Base-by-base conservation (phyloP, 2,888 invertebrate genomes). In the Bibio marci region DNA sequence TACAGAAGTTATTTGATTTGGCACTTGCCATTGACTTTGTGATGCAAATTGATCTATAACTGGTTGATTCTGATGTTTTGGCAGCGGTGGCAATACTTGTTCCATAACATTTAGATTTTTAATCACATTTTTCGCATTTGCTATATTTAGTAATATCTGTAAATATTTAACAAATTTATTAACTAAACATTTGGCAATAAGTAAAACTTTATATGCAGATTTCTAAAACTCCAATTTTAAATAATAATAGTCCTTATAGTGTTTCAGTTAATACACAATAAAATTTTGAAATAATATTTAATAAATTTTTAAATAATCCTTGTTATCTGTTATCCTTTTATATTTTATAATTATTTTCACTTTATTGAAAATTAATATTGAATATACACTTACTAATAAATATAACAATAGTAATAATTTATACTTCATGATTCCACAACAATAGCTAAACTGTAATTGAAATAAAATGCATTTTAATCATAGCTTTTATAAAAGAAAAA, bases 401-500 rank as follows among this genome's bases (percentile, higher is more conserved):
- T 56, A 47, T 33, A 50, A 43, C 46, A 51, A 48, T 33, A 50
- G 43, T 46, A 51, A 48, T 39, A 51, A 47, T 40, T 50, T 45
- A 45, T 50, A 48, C 18, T 35, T 39, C 47, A 51, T 52, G 54
- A 59, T 61, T 51, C 51, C 55, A 51, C 56, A 53, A 47, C 53
- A 50, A 52, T 49, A 49, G 50, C 52, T 54, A 50, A 53, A 52
- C 52, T 53, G 52, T 52, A 53, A 58, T 58, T 59, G 58, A 54
- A 53, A 50, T 51, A 51, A 52, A 45, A 51, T 50, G 50, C 50
- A 49, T 48, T 50, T 47, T 47, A 46, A 48, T 46, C 41, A 49
- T 46, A 50, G 52, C 60, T 59, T 59, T 59, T 59, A 59, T 59
- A 59, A 54, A 51, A 51, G 51, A 41, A 44, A n/a, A 35, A 35